Evolutionary conservation across 2,797 vertebrate genomes (phyloP).

Genomic region (Mormyrops attenuatus): DNA sequence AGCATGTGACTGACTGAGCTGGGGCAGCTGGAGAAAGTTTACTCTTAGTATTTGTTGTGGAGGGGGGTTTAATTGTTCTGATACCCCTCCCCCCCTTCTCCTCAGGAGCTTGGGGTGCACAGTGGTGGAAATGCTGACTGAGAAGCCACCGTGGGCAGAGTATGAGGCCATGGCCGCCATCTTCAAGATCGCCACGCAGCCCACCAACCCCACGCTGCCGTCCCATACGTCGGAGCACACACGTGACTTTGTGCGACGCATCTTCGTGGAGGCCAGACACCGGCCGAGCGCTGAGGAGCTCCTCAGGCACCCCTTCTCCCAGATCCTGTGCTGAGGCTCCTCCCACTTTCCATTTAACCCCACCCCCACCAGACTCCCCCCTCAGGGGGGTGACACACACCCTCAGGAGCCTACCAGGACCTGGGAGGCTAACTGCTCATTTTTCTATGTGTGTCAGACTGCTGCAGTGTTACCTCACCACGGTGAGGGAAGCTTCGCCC

Average conservation of each 20-base stretch:
- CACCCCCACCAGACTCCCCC: not conserved
- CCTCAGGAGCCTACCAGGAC: not conserved
- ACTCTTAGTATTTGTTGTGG: not conserved
- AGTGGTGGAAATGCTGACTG: conserved; percentile 96
- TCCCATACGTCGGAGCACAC: conserved; percentile 82
- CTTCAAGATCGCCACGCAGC: conserved; percentile 97
- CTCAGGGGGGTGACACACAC: not conserved
- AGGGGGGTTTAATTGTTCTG: too few species aligned
- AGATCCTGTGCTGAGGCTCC: conserved; percentile 78
- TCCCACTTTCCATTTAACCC: not conserved
- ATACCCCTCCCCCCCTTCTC: not conserved
- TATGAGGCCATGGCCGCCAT: conserved; percentile 98
- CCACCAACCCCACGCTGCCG: conserved; percentile 89
- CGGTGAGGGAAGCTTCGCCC: not conserved
- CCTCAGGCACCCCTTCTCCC: conserved; percentile 90
- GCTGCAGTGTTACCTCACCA: not conserved
- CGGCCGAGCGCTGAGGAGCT: conserved; percentile 93
- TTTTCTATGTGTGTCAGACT: not conserved
- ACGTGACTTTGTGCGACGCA: conserved; percentile 85
- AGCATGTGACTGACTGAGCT: not conserved
- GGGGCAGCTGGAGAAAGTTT: not conserved
- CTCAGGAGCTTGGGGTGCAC: conserved; percentile 92
- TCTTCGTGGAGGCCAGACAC: conserved; percentile 94
- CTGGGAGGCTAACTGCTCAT: not conserved
- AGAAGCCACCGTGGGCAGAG: conserved; percentile 96